Base-by-base conservation (phyloP, 1,140 invertebrate species). In the Drosophila malerkotliana region DNA sequence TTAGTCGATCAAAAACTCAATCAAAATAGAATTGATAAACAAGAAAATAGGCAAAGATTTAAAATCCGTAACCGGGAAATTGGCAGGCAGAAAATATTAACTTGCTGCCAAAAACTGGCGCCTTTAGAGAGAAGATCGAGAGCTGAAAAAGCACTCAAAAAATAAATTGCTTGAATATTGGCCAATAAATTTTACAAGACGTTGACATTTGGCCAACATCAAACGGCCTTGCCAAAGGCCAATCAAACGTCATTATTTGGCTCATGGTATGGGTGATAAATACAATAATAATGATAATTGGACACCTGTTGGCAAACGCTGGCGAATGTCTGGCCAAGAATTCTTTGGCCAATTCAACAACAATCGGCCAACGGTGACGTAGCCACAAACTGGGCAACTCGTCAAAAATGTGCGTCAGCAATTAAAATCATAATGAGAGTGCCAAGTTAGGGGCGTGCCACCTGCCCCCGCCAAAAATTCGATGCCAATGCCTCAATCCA, bases 391-490 rank as follows among this genome's bases (percentile, higher is more conserved):
- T 90, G 79, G 87, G 87, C 87, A 90, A 69, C 66, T 85, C 85
- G 81, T 90, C 87, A 82, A 90, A 89, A 84, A 73, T 87, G 77
- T 89, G 83, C 83, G 87, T 87, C 81, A 83, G 82, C 87, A 90
- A 90, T 90, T 90, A 90, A 90, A 83, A 87, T 90, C 82, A 90
- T 89, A 89, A 90, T 87, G 76, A 79, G 76, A 79, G 82, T 82
- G 85, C 81, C 87, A 87, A 90, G 76, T 75, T 58, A 60, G 72
- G 54, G 81, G 72, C 75, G 68, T 44, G 34, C 34, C 34, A 37
- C 34, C 34, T 34, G 32, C 32, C 9, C 32, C 32, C 10, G 1
- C 32, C 10, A 62, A 58, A 45, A 32, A 21, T 8, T 4, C 32
- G 47, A 24, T 66, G 63, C 63, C 62, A 66, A 66, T 14, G 26